Base-by-base conservation (phyloP, 1,140 invertebrate species). In the Ceratosolen fusciceps region DNA sequence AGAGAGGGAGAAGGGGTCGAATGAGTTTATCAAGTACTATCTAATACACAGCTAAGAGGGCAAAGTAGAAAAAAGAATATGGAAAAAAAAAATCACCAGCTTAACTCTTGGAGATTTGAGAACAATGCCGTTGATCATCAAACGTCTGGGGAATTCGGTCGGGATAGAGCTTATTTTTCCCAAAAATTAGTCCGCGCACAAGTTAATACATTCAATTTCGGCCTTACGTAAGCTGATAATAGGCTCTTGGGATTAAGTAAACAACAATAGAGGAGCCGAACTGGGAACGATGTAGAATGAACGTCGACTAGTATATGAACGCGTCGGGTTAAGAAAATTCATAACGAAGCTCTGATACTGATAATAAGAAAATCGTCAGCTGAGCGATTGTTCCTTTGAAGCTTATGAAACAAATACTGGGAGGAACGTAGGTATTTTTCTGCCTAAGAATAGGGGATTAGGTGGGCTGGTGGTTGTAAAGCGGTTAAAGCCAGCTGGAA, bases 201-300 rank as follows among this genome's bases (percentile, higher is more conserved):
- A 34, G 60, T 34, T 62, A 62, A 62, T 62, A 62, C 60, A 62
- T 34, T 62, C 60, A 62, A 62, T 62, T 29, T 34, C 24, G 21
- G 60, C 12, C 16, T 62, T 62, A 34, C 8, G 21, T 37, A 37
- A 65, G 31, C 60, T 16, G 5, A 65, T 34, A 62, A 62, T 65
- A 37, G 16, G 31, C 21, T 37, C 60, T 21, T n/a, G 14, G 26
- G 60, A 65, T 65, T 65, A 37, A 65, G 19, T 8, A 37, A 65
- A 65, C 31, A 24, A 65, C 60, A 31, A 60, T n/a, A 65, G 9
- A n/a, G 3, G n/a, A 10, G 16, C 16, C 2, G 8, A 58, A 12
- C 2, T 62, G 9, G n/a, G 26, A 31, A 16, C 1, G 14, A 62
- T 34, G 21, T 21, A 62, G 2, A 31, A 29, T 62, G 31, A 62